Conservation (phyloP, 2,797 vertebrate genomes). For the Danio aesculapii region DNA sequence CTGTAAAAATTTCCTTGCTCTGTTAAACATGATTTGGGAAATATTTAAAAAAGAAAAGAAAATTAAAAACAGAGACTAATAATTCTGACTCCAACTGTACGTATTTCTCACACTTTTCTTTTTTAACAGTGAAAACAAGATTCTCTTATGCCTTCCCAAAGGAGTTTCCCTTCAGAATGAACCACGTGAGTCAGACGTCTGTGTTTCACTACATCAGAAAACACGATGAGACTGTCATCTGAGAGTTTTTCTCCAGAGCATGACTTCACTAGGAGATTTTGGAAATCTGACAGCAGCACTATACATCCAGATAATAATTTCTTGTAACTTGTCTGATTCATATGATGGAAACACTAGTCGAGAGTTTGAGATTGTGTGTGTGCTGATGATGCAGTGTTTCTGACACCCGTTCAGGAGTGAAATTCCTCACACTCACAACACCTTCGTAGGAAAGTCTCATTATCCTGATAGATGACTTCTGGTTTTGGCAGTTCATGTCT, state of each 20-base stretch:
- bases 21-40: no score
- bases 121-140: conserved; percentile 93
- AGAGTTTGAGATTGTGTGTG: conserved; percentile 56
- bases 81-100: no score
- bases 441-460: conserved; percentile 62
- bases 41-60: no score
- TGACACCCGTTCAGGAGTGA: conserved; percentile 47
- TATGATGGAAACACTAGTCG: neutral
- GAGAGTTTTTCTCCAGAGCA: neutral
- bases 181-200: conserved; percentile 90
- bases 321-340: conserved; percentile 31
- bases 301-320: conserved; percentile 20
- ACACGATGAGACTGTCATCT: neutral
- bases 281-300: conserved; percentile 26
- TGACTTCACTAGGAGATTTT: conserved; percentile 16
- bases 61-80: no score
- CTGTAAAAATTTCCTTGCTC: no score
- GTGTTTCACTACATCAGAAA: neutral
- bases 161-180: conserved; percentile 99
- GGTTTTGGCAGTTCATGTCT: conserved; percentile 52
- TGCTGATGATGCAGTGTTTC: conserved; percentile 30
- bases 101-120: neutral
- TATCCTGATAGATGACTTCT: conserved; percentile 51
- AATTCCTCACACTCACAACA: conserved; percentile 70
- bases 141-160: conserved; percentile 99